Evolutionary conservation across 1,140 invertebrate genomes (phyloP).

Genomic region (Aphis gossypii): DNA sequence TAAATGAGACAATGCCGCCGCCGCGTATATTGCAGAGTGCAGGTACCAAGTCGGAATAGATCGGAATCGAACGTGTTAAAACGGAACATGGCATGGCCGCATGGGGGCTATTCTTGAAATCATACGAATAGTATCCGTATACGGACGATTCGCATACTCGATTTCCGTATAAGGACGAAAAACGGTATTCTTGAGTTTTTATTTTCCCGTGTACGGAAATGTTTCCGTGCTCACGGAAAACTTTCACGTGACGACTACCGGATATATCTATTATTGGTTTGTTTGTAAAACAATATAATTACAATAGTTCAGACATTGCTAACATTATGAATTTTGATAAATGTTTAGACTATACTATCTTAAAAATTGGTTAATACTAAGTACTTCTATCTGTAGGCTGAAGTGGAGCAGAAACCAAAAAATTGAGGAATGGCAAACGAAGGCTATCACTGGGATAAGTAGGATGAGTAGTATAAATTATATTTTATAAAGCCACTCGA

Average conservation of each 20-base stretch:
- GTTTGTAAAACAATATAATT: not conserved
- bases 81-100: not conserved
- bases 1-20: not conserved
- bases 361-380: not conserved
- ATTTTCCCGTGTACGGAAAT: not conserved
- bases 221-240: not conserved
- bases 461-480: not conserved
- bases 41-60: not conserved
- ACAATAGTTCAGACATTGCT: not conserved
- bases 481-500: not conserved
- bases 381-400: not conserved
- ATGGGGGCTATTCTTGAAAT: not conserved
- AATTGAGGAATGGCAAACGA: not conserved
- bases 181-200: constrained; percentile 7
- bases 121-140: not conserved
- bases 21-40: not conserved
- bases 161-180: not conserved
- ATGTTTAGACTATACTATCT: not conserved
- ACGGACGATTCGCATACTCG: not conserved
- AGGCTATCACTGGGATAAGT: not conserved
- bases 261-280: not conserved
- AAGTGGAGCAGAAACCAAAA: not conserved
- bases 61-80: not conserved
- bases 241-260: not conserved
- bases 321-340: not conserved